These are phyloP conservation scores for Sarcophilus harrisii DNA, from an alignment of 2,797 vertebrate species.

Conservation along the genomic window DNA sequence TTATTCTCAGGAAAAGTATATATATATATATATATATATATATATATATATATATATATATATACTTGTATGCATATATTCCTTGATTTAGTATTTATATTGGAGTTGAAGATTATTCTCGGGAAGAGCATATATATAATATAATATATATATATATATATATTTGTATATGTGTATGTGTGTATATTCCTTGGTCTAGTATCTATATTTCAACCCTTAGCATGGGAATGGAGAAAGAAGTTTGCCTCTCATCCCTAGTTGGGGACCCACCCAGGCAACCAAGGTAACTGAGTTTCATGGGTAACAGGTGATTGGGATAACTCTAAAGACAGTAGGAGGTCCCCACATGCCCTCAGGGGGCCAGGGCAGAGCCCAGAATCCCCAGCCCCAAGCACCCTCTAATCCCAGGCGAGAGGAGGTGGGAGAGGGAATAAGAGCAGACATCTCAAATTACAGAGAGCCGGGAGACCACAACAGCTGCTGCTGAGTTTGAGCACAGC, in stretches of 20 bases:
- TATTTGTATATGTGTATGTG: too few relatives aligned
- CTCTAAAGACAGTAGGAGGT: neutral
- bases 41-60: too few relatives aligned
- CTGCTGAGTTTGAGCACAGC: neutral
- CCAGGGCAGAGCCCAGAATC: neutral
- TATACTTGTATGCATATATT: too few relatives aligned
- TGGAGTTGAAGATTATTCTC: too few relatives aligned
- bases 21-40: too few relatives aligned
- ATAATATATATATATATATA: too few relatives aligned
- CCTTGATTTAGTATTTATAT: neutral
- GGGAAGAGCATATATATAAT: too few relatives aligned
- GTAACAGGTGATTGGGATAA: neutral
- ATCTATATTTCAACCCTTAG: neutral
- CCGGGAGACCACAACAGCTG: neutral
- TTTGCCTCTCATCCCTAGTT: neutral
- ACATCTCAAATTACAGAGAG: conserved; percentile 2
- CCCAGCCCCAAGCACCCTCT: neutral
- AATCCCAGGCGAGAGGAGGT: neutral
- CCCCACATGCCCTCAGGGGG: neutral
- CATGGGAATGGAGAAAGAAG: neutral
- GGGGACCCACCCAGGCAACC: neutral
- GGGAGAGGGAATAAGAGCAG: neutral
- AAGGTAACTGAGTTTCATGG: neutral
- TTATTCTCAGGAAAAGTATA: too few relatives aligned
- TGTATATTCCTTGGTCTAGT: too few relatives aligned